Percentiles rank a stretch among this genome's conserved stretches.
Evolutionary conservation across 2,797 vertebrate genomes (phyloP).

Genomic region (Macroramphosus scolopax): DNA sequence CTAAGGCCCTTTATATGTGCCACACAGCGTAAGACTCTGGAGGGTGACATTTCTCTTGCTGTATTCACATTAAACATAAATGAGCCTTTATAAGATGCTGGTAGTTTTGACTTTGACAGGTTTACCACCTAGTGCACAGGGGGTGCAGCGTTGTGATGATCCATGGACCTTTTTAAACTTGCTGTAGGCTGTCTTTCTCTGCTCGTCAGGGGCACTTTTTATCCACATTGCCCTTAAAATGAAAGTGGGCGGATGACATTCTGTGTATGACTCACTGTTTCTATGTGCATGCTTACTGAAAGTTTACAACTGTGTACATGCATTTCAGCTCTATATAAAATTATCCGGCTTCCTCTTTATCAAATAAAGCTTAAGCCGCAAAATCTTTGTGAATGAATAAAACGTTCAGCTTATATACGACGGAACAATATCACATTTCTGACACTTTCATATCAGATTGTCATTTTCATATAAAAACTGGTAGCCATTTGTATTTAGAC

Average conservation of each 20-base stretch:
- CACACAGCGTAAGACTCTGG: constrained; percentile 25
- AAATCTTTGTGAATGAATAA: constrained; percentile 43
- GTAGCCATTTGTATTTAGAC: too few relatives aligned
- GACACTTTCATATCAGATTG: constrained; percentile 33
- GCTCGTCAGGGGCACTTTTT: constrained; percentile 30
- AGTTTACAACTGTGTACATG: constrained; percentile 63
- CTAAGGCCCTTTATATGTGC: constrained; percentile 28
- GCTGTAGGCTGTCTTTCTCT: constrained; percentile 36
- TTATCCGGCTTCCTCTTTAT: constrained; percentile 24
- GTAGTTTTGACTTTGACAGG: constrained; percentile 39
- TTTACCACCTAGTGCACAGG: constrained; percentile 25
- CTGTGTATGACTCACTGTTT: constrained; percentile 60
- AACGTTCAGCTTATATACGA: constrained; percentile 28
- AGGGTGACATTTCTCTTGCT: constrained; percentile 25
- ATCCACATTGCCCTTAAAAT: constrained; percentile 13
- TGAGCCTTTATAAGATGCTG: constrained; percentile 60
- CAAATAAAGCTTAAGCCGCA: constrained; percentile 56
- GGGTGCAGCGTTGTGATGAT: constrained; percentile 30
- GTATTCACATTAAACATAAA: constrained; percentile 27
- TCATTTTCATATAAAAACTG: constrained; percentile 33
- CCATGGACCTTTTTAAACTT: constrained; percentile 36
- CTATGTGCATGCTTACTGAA: constrained; percentile 77
- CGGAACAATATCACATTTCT: constrained; percentile 33
- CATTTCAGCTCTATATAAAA: constrained; percentile 50
- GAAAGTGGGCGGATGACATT: constrained; percentile 30